These are phyloP conservation scores for Chaenogobius annularis DNA, from an alignment of 2,113 vertebrate genomes.

Conservation along the genomic window DNA sequence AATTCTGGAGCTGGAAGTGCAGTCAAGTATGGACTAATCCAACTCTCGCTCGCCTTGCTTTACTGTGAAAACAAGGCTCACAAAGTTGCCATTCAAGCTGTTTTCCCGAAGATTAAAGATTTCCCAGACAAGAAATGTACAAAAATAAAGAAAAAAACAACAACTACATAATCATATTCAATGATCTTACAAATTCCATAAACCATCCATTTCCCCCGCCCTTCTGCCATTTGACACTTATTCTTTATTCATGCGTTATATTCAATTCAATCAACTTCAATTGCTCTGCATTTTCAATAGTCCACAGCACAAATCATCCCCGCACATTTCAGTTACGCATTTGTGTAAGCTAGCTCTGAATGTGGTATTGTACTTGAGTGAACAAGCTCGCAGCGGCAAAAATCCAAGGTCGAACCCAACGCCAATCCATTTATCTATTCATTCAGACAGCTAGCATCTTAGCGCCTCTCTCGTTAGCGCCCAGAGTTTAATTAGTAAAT, in stretches of 20 bases:
- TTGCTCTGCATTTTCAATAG: background rate
- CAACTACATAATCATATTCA: too few species aligned
- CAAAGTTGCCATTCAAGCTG: too few species aligned
- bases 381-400: slow-evolving; percentile 24
- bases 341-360: background rate
- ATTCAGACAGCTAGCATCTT: slow-evolving; percentile 34
- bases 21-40: too few species aligned
- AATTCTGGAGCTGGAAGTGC: too few species aligned
- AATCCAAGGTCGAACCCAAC: slow-evolving; percentile 50
- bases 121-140: too few species aligned
- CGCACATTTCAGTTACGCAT: background rate
- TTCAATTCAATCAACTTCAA: slow-evolving; percentile 1
- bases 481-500: slow-evolving; percentile 55
- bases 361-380: background rate
- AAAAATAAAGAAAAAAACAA: too few species aligned
- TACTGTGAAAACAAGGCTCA: too few species aligned
- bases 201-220: background rate
- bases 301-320: background rate
- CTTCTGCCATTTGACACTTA: background rate
- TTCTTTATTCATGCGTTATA: background rate
- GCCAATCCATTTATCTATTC: slow-evolving; percentile 19
- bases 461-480: slow-evolving; percentile 14
- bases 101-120: too few species aligned
- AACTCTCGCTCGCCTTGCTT: too few species aligned
- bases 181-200: background rate